Evolutionary conservation across 2,113 vertebrate species (phyloP).

Genomic region (Oncorhynchus keta): DNA sequence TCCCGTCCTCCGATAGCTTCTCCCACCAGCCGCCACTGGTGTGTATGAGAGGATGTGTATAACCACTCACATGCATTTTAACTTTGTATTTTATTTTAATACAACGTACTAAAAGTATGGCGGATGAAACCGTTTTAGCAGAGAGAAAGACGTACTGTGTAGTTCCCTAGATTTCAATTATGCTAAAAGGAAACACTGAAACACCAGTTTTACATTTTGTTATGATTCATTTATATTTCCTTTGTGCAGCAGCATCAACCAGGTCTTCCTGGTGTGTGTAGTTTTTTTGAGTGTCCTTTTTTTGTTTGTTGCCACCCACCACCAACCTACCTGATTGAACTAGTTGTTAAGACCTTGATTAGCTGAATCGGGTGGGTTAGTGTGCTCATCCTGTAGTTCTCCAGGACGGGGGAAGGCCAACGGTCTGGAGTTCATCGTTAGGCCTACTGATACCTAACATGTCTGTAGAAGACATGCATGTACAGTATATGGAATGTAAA

Average conservation of each 20-base stretch:
- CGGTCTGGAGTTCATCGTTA: too few species aligned
- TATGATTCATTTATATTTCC: not conserved
- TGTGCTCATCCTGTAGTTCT: too few species aligned
- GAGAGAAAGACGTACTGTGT: not conserved
- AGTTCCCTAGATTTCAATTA: not conserved
- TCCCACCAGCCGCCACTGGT: too few species aligned
- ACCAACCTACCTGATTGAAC: too few species aligned
- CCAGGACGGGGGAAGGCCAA: too few species aligned
- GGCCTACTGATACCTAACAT: not conserved
- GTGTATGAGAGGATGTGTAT: too few species aligned
- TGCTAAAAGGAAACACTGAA: not conserved
- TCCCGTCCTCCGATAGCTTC: too few species aligned
- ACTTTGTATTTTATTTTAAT: constrained; percentile 1
- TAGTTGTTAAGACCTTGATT: too few species aligned
- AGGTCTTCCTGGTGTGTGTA: not conserved
- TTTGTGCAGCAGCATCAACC: not conserved
- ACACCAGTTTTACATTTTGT: not conserved
- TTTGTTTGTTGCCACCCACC: too few species aligned
- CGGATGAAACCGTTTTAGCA: not conserved
- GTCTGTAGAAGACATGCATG: constrained; percentile 15
- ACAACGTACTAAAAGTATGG: not conserved
- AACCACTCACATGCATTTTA: constrained; percentile 12
- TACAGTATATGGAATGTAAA: constrained; percentile 31
- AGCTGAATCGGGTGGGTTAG: too few species aligned
- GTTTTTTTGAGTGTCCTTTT: not conserved